phyloP scores from a whole-genome alignment of 2,888 invertebrate genomes.

The Incurvaria masculella region DNA sequence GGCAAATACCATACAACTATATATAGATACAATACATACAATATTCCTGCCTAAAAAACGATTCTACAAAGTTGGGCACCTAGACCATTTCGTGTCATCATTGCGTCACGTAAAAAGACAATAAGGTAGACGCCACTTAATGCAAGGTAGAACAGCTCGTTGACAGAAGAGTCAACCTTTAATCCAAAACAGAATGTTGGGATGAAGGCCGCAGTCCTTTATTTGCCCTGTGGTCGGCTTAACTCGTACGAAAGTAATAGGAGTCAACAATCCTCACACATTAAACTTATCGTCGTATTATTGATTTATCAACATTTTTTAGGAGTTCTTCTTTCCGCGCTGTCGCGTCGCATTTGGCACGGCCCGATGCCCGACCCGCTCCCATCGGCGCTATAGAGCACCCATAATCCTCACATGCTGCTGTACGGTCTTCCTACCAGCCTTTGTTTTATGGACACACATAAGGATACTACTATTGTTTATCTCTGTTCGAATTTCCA shows the following conservation, averaged over 20 bases:
- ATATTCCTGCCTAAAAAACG: too few species aligned
- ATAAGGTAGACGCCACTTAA: too few species aligned
- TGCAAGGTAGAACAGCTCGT: too few species aligned
- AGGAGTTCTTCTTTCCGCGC: constrained; percentile 40
- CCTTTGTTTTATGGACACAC: too few species aligned
- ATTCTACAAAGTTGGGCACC: too few species aligned
- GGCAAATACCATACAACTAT: too few species aligned
- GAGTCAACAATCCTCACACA: background rate
- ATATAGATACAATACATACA: too few species aligned
- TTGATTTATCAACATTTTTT: constrained; percentile 48
- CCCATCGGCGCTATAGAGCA: background rate
- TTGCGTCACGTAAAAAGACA: too few species aligned
- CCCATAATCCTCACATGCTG: background rate
- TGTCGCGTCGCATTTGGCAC: constrained; percentile 43
- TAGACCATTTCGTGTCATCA: too few species aligned
- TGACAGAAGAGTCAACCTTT: background rate
- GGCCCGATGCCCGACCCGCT: constrained; percentile 37
- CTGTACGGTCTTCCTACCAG: background rate
- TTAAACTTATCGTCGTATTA: constrained; percentile 30
- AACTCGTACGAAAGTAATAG: background rate
- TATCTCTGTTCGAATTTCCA: too few species aligned
- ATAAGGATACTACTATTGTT: too few species aligned
- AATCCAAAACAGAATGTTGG: background rate
- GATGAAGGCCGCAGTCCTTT: background rate
- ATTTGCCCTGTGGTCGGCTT: background rate